phyloP scores from a whole-genome alignment of 2,113 vertebrate genomes.

The Zootoca vivipara region DNA sequence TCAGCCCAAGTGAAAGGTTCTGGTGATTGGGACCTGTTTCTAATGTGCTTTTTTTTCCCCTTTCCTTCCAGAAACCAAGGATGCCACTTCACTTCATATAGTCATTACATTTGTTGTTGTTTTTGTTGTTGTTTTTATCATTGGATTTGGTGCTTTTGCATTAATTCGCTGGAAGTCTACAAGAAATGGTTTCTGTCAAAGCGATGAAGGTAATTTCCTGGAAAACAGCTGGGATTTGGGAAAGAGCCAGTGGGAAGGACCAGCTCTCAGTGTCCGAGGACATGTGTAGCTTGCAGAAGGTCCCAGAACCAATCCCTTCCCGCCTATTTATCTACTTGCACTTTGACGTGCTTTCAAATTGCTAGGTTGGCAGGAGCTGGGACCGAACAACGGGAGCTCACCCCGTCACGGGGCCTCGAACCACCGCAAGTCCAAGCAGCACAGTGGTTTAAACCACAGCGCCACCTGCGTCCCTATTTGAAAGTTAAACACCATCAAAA shows the following conservation, averaged over 20 bases:
- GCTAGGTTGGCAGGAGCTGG: too few species aligned
- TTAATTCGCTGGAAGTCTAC: not conserved
- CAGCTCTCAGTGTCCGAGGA: not conserved
- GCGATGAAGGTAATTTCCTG: slow-evolving; percentile 12
- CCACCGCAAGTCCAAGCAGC: too few species aligned
- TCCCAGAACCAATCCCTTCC: not conserved
- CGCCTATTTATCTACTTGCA: too few species aligned
- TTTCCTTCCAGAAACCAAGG: not conserved
- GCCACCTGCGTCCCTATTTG: not conserved
- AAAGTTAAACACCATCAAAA: too few species aligned
- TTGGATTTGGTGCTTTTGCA: not conserved
- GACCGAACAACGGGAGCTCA: too few species aligned
- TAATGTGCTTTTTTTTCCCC: not conserved
- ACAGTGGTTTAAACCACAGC: too few species aligned
- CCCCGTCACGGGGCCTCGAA: too few species aligned
- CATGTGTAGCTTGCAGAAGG: not conserved
- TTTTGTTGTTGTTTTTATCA: fast-evolving
- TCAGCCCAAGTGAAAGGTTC: not conserved
- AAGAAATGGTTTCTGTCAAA: not conserved
- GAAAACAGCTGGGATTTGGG: not conserved
- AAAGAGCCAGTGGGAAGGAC: too few species aligned
- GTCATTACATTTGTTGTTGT: fast-evolving
- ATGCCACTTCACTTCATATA: too few species aligned
- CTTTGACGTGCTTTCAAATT: too few species aligned
- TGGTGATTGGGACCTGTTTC: not conserved